phyloP scores from a whole-genome alignment of 2,888 invertebrate species.

The Apoda limacodes region DNA sequence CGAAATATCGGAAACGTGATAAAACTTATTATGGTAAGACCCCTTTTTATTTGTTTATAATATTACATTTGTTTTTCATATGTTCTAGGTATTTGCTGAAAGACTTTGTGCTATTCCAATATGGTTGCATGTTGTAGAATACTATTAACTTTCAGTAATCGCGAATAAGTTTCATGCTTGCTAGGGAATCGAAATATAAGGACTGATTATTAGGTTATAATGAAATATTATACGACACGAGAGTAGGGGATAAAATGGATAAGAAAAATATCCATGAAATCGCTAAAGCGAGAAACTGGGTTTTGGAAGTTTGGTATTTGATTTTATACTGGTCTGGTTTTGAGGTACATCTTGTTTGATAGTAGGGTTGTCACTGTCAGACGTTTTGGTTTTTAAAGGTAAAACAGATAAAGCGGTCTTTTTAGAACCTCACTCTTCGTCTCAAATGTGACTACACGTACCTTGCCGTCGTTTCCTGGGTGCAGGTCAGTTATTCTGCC shows the following conservation, averaged over 20 bases:
- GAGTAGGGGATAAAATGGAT: too few relatives aligned
- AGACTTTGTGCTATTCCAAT: slow-evolving; percentile 8
- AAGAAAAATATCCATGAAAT: too few relatives aligned
- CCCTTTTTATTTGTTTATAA: too few relatives aligned
- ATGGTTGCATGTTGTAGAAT: slow-evolving; percentile 13
- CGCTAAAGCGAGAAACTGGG: too few relatives aligned
- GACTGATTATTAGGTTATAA: slow-evolving; percentile 5
- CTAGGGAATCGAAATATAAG: too few relatives aligned
- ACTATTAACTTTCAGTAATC: slow-evolving; percentile 15
- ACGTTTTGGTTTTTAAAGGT: neutral
- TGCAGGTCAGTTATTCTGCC: slow-evolving; percentile 17
- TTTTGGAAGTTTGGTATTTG: slow-evolving; percentile 1
- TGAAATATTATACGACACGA: slow-evolving; percentile 3
- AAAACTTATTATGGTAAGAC: too few relatives aligned
- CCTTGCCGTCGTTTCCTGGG: slow-evolving; percentile 18
- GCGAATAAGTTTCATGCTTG: slow-evolving; percentile 4
- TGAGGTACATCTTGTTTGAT: neutral
- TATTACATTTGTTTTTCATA: too few relatives aligned
- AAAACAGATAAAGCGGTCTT: slow-evolving; percentile 4
- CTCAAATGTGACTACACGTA: slow-evolving; percentile 14
- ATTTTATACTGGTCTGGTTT: neutral
- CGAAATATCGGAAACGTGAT: too few relatives aligned
- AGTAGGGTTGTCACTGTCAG: slow-evolving; percentile 1
- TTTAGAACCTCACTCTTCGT: slow-evolving; percentile 14
- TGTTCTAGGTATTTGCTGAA: slow-evolving; percentile 8